phyloP scores from a whole-genome alignment of 2,113 vertebrate species.

The Perccottus glenii region DNA sequence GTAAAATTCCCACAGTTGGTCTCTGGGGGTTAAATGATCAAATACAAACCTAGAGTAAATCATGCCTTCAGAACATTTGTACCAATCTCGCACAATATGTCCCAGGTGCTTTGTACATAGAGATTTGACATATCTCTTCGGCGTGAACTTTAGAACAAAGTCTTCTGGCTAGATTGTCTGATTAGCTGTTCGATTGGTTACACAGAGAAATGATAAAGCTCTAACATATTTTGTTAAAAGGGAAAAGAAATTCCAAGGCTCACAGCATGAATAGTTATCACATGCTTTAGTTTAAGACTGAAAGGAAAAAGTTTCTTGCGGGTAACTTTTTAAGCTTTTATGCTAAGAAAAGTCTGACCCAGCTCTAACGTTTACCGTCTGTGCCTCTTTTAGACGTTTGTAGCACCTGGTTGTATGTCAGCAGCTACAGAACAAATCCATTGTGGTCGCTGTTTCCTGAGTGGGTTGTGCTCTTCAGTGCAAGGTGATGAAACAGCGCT shows the following conservation, averaged over 20 bases:
- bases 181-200: conserved; percentile 57
- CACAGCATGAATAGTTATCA: conserved; percentile 56
- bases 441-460: conserved; percentile 20
- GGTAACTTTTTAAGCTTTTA: conserved; percentile 51
- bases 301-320: conserved; percentile 46
- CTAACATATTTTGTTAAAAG: conserved; percentile 41
- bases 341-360: conserved; percentile 41
- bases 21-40: conserved; percentile 30
- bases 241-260: conserved; percentile 23
- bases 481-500: conserved; percentile 26
- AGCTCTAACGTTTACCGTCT: conserved; percentile 30
- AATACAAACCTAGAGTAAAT: conserved; percentile 47
- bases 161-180: conserved; percentile 50
- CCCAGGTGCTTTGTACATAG: conserved; percentile 29
- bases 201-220: conserved; percentile 51
- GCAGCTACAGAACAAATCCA: conserved; percentile 63
- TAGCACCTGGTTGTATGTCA: conserved; percentile 40
- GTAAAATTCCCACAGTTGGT: neutral
- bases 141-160: conserved; percentile 57
- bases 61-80: conserved; percentile 53
- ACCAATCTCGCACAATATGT: conserved; percentile 45
- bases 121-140: conserved; percentile 25
- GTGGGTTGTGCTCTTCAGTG: conserved; percentile 18
- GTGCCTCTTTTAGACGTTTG: conserved; percentile 20
- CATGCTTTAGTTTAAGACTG: conserved; percentile 41